Conservation (phyloP, 2,888 invertebrate species). For the Agrypnus murinus region DNA sequence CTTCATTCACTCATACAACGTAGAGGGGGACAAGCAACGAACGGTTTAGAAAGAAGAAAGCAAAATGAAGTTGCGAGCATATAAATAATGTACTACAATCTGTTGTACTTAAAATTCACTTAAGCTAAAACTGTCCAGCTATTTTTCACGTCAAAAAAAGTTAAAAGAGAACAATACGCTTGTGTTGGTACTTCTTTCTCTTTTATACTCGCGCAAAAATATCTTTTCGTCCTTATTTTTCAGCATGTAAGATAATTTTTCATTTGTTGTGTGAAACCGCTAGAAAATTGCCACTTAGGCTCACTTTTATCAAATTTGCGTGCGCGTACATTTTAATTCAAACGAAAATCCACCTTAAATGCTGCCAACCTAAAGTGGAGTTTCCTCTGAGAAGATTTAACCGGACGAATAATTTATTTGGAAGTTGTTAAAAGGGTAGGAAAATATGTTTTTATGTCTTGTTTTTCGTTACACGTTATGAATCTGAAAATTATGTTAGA, state of each 20-base stretch:
- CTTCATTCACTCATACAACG: neutral
- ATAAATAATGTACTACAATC: slow-evolving; percentile 61
- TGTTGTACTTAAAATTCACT: slow-evolving; percentile 70
- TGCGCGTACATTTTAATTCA: slow-evolving; percentile 50
- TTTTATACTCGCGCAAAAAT: neutral
- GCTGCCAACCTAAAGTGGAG: slow-evolving; percentile 48
- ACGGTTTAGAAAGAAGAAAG: slow-evolving; percentile 25
- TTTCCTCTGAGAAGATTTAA: slow-evolving; percentile 45
- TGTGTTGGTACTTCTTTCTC: neutral
- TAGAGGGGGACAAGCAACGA: slow-evolving; percentile 19
- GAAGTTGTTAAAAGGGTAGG: slow-evolving; percentile 63
- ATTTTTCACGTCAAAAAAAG: slow-evolving; percentile 64
- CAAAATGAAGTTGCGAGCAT: slow-evolving; percentile 46
- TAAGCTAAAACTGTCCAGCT: slow-evolving; percentile 67
- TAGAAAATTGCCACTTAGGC: slow-evolving; percentile 67
- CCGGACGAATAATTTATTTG: slow-evolving; percentile 62
- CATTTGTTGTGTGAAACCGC: slow-evolving; percentile 65
- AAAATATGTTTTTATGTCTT: slow-evolving; percentile 57
- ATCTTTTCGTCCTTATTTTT: slow-evolving; percentile 38
- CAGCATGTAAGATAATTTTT: slow-evolving; percentile 61
- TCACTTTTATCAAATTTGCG: slow-evolving; percentile 66
- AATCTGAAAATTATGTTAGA: neutral
- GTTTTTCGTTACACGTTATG: slow-evolving; percentile 41
- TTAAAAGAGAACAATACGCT: slow-evolving; percentile 27
- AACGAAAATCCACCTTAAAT: slow-evolving; percentile 52